Evolutionary conservation across 2,797 vertebrate species (phyloP).

Genomic region (Cheracebus regulus): DNA sequence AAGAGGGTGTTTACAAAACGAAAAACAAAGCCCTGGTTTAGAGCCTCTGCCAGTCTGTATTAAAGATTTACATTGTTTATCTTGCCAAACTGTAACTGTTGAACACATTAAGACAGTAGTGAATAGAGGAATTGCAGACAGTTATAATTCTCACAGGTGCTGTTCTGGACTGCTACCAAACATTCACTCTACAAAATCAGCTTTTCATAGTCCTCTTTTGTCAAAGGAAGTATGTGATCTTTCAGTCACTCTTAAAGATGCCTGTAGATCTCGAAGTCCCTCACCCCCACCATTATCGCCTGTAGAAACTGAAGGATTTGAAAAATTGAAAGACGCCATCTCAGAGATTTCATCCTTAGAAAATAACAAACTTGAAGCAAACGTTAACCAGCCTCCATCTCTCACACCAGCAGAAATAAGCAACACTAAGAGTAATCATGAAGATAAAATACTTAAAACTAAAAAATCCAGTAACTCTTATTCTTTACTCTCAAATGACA

Average conservation of each 20-base stretch:
- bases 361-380: slow-evolving; percentile 80
- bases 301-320: slow-evolving; percentile 87
- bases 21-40: slow-evolving; percentile 85
- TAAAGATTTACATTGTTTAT: slow-evolving; percentile 88
- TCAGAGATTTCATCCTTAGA: slow-evolving; percentile 81
- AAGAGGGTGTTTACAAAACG: slow-evolving; percentile 87
- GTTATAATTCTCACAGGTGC: slow-evolving; percentile 84
- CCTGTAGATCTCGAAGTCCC: slow-evolving; percentile 88
- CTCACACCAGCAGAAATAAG: slow-evolving; percentile 88
- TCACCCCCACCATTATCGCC: slow-evolving; percentile 94
- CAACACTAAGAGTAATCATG: slow-evolving; percentile 50
- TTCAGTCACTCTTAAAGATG: slow-evolving; percentile 78
- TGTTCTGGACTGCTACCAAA: slow-evolving; percentile 82
- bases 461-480: slow-evolving; percentile 59
- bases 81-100: slow-evolving; percentile 88
- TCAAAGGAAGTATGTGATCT: slow-evolving; percentile 79
- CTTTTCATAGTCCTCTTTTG: slow-evolving; percentile 76
- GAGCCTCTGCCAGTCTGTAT: slow-evolving; percentile 85
- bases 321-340: slow-evolving; percentile 83
- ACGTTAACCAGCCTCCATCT: slow-evolving; percentile 87
- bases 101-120: slow-evolving; percentile 85
- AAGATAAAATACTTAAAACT: slow-evolving; percentile 72
- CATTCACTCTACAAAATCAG: slow-evolving; percentile 78
- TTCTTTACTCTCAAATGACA: slow-evolving; percentile 73
- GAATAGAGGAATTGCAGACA: slow-evolving; percentile 84